Conservation (phyloP, 2,888 invertebrate genomes). For the Morpho helenor region DNA sequence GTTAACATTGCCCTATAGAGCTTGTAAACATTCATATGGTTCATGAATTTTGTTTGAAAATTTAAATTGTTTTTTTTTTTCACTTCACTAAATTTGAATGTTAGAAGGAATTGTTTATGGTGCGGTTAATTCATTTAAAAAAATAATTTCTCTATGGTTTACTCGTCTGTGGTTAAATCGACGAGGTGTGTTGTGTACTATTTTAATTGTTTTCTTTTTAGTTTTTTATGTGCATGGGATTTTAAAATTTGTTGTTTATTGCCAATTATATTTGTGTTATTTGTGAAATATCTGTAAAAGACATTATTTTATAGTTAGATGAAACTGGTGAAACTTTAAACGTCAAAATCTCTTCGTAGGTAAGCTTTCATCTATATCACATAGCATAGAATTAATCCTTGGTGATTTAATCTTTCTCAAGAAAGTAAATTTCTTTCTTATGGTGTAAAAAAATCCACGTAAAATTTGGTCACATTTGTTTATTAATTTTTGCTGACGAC, state of each 20-base stretch:
- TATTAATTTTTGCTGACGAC: no score
- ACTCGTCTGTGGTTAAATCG: conserved; percentile 5
- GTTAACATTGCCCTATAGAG: no score
- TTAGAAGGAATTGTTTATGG: no score
- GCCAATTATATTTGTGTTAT: conserved; percentile 14
- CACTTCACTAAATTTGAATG: no score
- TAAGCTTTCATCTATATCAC: conserved; percentile 22
- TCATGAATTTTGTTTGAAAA: no score
- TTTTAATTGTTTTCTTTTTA: conserved; percentile 31
- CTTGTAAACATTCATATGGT: no score
- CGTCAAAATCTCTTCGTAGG: conserved; percentile 28
- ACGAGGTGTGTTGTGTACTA: conserved; percentile 33
- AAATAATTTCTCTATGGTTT: not conserved
- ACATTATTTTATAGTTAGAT: conserved; percentile 29
- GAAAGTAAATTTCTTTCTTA: not conserved
- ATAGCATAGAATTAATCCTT: conserved; percentile 25
- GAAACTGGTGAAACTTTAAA: conserved; percentile 26
- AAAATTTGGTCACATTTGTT: no score
- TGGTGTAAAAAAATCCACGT: no score
- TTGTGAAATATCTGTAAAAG: conserved; percentile 6
- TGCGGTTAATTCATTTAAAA: no score
- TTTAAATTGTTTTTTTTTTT: no score
- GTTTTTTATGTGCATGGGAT: conserved; percentile 27
- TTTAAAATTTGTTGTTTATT: conserved; percentile 14
- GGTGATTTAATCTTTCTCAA: conserved; percentile 11